Conservation (phyloP, 2,888 invertebrate genomes). For the Ornithoptera alexandrae region DNA sequence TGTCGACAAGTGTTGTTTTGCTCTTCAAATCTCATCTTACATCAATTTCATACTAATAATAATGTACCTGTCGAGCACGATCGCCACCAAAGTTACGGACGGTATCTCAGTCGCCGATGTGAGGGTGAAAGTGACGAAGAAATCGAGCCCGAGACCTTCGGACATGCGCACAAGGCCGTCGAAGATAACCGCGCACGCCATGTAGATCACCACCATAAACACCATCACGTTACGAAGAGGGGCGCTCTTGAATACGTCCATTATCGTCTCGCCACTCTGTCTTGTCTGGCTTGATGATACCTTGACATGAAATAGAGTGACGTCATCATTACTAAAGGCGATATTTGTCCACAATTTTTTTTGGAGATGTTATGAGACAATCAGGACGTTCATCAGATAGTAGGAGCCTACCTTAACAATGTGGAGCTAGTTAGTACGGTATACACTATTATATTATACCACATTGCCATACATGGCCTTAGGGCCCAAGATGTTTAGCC, state of each 20-base stretch:
- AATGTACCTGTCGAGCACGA: slow-evolving; percentile 60
- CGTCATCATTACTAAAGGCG: too few species aligned
- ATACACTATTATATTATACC: too few species aligned
- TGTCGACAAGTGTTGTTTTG: too few species aligned
- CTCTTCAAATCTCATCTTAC: too few species aligned
- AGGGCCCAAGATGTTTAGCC: too few species aligned
- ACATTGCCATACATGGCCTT: too few species aligned
- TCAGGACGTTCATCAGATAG: not conserved
- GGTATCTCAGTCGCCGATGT: slow-evolving; percentile 73
- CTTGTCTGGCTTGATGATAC: slow-evolving; percentile 57
- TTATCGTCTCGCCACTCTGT: slow-evolving; percentile 54
- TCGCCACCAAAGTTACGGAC: slow-evolving; percentile 61
- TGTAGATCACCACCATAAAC: slow-evolving; percentile 60
- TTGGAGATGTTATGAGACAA: too few species aligned
- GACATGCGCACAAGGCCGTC: slow-evolving; percentile 73
- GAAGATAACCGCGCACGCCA: slow-evolving; percentile 66
- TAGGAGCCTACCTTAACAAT: not conserved
- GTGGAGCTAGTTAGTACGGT: too few species aligned
- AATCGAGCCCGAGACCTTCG: slow-evolving; percentile 66
- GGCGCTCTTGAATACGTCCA: slow-evolving; percentile 50
- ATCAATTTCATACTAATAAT: not conserved
- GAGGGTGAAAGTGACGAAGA: slow-evolving; percentile 70
- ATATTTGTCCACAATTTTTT: too few species aligned
- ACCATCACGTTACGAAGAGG: slow-evolving; percentile 56
- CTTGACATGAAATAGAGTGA: slow-evolving; percentile 39